phyloP scores from a whole-genome alignment of 2,888 invertebrate species.

The Euzophera pinguis region DNA sequence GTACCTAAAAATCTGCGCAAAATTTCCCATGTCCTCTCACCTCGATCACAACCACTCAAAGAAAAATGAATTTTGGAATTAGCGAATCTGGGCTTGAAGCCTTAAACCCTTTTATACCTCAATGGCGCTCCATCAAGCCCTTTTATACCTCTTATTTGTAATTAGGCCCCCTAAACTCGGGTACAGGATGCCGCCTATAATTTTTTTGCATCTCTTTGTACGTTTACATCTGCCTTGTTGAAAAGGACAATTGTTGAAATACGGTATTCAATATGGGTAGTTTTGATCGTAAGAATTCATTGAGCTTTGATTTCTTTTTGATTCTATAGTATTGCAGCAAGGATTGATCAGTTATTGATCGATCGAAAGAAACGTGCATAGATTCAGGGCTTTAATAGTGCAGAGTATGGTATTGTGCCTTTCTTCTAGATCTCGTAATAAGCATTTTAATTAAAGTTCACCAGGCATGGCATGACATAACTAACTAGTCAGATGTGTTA shows the following conservation, averaged over 20 bases:
- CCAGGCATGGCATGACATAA: too few species aligned
- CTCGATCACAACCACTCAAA: constrained; percentile 15
- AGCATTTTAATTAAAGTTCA: too few species aligned
- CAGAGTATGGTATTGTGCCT: too few species aligned
- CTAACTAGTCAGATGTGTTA: too few species aligned
- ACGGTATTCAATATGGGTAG: not conserved
- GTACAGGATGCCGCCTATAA: constrained; percentile 58
- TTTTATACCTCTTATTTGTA: constrained; percentile 58
- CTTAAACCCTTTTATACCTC: constrained; percentile 63
- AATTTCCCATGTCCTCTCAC: constrained; percentile 1
- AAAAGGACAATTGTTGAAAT: constrained; percentile 16
- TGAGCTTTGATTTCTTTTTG: not conserved
- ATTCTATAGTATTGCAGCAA: not conserved
- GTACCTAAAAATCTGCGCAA: not conserved
- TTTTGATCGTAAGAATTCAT: not conserved
- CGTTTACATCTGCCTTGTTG: constrained; percentile 21
- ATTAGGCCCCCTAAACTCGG: constrained; percentile 58
- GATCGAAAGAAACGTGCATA: too few species aligned
- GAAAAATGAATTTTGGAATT: constrained; percentile 28
- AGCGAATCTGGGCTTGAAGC: constrained; percentile 49
- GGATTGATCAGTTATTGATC: not conserved
- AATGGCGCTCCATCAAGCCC: constrained; percentile 64
- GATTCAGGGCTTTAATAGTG: too few species aligned
- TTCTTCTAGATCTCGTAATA: too few species aligned
- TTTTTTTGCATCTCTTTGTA: constrained; percentile 38